Evolutionary conservation across 1,140 invertebrate species (phyloP).

Genomic region (Scaptomyza pallida): DNA sequence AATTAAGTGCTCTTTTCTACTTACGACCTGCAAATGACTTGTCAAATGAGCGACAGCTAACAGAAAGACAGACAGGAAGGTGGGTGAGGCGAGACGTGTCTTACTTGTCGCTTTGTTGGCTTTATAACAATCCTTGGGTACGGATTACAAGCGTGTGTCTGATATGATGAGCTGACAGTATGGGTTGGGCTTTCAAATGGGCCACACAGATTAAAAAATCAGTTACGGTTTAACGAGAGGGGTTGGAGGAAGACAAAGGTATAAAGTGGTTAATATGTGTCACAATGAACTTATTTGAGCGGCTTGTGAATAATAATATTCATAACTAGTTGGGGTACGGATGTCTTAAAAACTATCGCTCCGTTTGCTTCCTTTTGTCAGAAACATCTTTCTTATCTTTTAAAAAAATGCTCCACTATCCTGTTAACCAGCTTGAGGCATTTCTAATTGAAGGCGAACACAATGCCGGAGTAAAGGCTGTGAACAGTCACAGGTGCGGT

Average conservation of each 20-base stretch:
- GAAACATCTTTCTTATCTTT: too few relatives aligned
- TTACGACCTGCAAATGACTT: conserved; percentile 75
- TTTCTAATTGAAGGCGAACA: conserved; percentile 12
- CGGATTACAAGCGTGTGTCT: conserved; percentile 43
- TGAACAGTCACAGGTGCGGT: conserved; percentile 51
- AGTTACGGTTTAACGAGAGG: not conserved
- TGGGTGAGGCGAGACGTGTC: not conserved
- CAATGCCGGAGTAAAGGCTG: conserved; percentile 9
- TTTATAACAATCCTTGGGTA: too few relatives aligned
- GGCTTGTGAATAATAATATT: too few relatives aligned
- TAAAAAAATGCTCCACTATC: too few relatives aligned
- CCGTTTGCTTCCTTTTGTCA: too few relatives aligned
- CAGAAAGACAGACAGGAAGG: conserved; percentile 3
- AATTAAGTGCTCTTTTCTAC: conserved; percentile 61
- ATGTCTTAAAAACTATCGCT: too few relatives aligned
- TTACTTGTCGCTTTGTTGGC: too few relatives aligned
- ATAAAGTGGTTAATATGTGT: too few relatives aligned
- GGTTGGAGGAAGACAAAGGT: too few relatives aligned
- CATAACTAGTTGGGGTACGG: too few relatives aligned
- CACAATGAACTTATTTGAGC: too few relatives aligned
- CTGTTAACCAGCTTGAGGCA: conserved; percentile 13
- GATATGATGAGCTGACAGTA: conserved; percentile 30
- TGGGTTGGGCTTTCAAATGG: conserved; percentile 30
- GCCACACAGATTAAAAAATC: conserved; percentile 14
- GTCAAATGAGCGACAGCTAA: conserved; percentile 59